Evolutionary conservation across 2,797 vertebrate genomes (phyloP).

Genomic region (Thalassophryne amazonica): DNA sequence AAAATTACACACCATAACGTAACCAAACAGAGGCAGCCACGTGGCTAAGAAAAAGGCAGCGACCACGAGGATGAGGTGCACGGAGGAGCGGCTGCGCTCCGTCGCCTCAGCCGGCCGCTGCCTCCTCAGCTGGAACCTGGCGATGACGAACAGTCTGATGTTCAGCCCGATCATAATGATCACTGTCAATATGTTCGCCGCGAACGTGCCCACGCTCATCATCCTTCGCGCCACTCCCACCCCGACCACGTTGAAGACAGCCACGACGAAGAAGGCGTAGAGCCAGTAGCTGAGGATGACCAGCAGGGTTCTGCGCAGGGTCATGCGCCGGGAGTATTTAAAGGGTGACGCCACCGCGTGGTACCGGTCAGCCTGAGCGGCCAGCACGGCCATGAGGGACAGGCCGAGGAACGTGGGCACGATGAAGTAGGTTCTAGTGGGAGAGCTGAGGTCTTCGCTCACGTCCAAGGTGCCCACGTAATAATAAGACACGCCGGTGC

Average conservation of each 20-base stretch:
- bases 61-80: slow-evolving; percentile 76
- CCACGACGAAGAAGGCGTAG: slow-evolving; percentile 74
- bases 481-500: slow-evolving; percentile 77
- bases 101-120: slow-evolving; percentile 63
- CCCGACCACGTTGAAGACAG: slow-evolving; percentile 59
- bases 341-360: slow-evolving; percentile 73
- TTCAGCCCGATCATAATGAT: slow-evolving; percentile 79
- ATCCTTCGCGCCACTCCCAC: slow-evolving; percentile 49
- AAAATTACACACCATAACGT: slow-evolving; percentile 63
- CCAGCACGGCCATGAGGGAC: slow-evolving; percentile 79
- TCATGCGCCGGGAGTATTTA: slow-evolving; percentile 73
- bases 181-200: slow-evolving; percentile 67
- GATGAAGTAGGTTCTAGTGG: slow-evolving; percentile 68
- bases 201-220: slow-evolving; percentile 62
- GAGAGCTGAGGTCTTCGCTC: slow-evolving; percentile 59
- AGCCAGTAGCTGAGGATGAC: slow-evolving; percentile 73
- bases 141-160: slow-evolving; percentile 71
- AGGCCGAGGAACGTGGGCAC: slow-evolving; percentile 76
- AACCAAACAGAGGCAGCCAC: slow-evolving; percentile 73
- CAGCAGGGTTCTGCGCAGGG: slow-evolving; percentile 60
- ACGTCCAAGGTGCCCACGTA: slow-evolving; percentile 76
- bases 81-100: slow-evolving; percentile 70
- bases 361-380: slow-evolving; percentile 80
- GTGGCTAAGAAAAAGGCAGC: slow-evolving; percentile 68
- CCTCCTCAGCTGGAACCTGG: slow-evolving; percentile 71